A percentile compares a stretch with the other conserved stretches of the same genome.
These are phyloP conservation scores for Orthonyx spaldingii DNA, from an alignment of 2,113 vertebrate species.

Conservation along the genomic window DNA sequence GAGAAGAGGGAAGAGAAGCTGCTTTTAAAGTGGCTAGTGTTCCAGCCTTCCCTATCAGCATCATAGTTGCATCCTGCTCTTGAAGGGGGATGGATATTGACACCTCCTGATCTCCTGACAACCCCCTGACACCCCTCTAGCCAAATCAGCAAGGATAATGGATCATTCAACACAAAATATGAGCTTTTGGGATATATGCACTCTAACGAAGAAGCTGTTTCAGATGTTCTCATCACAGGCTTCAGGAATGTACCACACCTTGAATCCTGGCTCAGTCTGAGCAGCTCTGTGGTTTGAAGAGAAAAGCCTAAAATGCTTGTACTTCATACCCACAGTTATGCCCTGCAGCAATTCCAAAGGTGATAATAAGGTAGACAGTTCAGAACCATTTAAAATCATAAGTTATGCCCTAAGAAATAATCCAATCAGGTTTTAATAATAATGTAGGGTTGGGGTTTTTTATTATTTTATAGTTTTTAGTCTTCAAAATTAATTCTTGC, in stretches of 20 bases:
- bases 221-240: not conserved
- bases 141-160: not conserved
- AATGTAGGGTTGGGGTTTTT: not conserved
- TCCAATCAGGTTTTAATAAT: not conserved
- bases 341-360: not conserved
- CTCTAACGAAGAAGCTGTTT: not conserved
- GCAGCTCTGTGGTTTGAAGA: not conserved
- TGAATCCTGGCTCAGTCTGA: not conserved
- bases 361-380: not conserved
- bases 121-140: not conserved
- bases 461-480: not conserved
- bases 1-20: not conserved
- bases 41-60: not conserved
- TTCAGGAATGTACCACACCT: not conserved
- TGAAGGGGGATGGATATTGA: not conserved
- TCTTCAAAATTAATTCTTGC: not conserved
- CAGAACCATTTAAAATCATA: not conserved
- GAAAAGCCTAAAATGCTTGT: not conserved
- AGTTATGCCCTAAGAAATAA: not conserved
- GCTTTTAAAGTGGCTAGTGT: not conserved
- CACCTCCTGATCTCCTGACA: not conserved
- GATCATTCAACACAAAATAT: not conserved
- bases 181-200: accelerated
- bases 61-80: not conserved
- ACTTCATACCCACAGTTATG: not conserved